Evolutionary conservation across 2,888 invertebrate genomes (phyloP).

Genomic region (Zaprionus lineosus): DNA sequence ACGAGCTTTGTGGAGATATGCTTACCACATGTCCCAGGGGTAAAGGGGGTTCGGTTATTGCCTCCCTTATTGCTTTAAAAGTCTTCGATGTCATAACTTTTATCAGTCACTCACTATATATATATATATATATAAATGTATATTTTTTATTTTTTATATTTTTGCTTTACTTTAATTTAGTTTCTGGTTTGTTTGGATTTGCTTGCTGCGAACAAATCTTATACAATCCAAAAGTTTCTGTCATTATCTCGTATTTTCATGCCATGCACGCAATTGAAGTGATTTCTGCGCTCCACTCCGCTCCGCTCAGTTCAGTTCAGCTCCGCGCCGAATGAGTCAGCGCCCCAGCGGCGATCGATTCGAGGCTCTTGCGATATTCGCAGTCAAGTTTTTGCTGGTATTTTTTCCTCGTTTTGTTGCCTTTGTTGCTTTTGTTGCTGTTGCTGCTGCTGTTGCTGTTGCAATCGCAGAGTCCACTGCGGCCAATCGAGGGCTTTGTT

Average conservation of each 20-base stretch:
- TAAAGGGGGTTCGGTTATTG: no score
- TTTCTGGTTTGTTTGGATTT: neutral
- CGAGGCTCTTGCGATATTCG: neutral
- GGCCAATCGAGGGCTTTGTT: no score
- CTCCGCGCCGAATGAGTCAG: conserved; percentile 26
- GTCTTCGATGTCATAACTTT: conserved; percentile 28
- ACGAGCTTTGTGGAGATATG: no score
- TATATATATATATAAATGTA: no score
- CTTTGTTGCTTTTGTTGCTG: no score
- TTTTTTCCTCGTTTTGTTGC: no score
- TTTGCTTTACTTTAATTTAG: no score
- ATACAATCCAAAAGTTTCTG: conserved; percentile 42
- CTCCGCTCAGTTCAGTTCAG: no score
- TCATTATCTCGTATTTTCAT: conserved; percentile 60
- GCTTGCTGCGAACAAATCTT: conserved; percentile 37
- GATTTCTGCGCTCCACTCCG: conserved; percentile 6
- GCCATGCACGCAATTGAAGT: conserved; percentile 46
- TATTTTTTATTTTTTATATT: no score
- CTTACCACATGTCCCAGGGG: no score
- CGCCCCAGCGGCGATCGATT: conserved; percentile 19
- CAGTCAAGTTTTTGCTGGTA: neutral
- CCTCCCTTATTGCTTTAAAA: neutral
- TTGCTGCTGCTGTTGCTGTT: no score
- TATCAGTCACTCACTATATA: conserved; percentile 6
- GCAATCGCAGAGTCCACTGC: no score